Conservation (phyloP, 64 coral and sea anemone species). For the Actinia equina region DNA sequence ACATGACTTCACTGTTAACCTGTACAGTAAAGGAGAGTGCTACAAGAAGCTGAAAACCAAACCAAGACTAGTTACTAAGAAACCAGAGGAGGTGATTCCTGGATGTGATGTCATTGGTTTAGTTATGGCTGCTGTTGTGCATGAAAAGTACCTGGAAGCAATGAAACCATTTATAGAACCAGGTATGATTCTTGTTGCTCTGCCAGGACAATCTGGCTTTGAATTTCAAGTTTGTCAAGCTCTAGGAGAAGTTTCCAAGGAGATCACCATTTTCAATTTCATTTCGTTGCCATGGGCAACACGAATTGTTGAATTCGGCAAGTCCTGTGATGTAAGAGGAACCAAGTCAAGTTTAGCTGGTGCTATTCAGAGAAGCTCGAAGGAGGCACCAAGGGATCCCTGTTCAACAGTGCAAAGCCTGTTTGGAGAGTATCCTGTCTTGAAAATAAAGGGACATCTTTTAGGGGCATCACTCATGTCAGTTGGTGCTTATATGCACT, state of each 20-base stretch:
- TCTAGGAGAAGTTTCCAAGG: neutral
- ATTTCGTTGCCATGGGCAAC: conserved; percentile 57
- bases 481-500: conserved; percentile 13
- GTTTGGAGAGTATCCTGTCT: conserved; percentile 13
- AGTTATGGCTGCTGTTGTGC: conserved; percentile 25
- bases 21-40: neutral
- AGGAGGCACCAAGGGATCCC: conserved; percentile 18
- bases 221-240: neutral
- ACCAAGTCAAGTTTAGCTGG: conserved; percentile 33
- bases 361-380: conserved; percentile 2
- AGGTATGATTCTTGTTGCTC: conserved; percentile 9
- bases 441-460: conserved; percentile 41
- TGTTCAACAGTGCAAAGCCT: conserved; percentile 11
- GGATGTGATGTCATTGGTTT: conserved; percentile 38
- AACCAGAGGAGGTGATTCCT: conserved; percentile 6
- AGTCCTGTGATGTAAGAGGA: conserved; percentile 37
- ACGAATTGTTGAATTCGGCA: conserved; percentile 43
- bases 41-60: conserved; percentile 3
- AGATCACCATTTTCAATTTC: conserved; percentile 31
- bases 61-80: conserved; percentile 15
- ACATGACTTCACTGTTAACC: conserved; percentile 5
- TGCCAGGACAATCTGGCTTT: conserved; percentile 28
- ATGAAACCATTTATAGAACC: conserved; percentile 15
- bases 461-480: conserved; percentile 24
- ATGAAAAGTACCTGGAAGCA: conserved; percentile 19